Evolutionary conservation across 2,797 vertebrate genomes (phyloP).

Genomic region (Characodon lateralis): DNA sequence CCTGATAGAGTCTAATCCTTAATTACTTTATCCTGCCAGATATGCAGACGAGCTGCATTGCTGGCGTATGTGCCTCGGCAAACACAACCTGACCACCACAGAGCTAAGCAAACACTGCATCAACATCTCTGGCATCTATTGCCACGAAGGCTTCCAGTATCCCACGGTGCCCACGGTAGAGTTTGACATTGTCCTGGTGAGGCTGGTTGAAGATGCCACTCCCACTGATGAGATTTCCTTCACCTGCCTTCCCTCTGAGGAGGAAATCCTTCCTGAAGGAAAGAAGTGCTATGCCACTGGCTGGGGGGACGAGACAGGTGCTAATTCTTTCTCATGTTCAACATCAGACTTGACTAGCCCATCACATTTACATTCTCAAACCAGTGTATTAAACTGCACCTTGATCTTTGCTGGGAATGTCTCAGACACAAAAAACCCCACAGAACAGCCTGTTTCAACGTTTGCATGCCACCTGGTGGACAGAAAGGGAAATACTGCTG

Average conservation of each 20-base stretch:
- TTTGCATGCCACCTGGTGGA: slow-evolving; percentile 63
- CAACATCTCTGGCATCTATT: slow-evolving; percentile 74
- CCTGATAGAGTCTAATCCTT: slow-evolving; percentile 3
- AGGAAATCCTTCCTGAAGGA: slow-evolving; percentile 69
- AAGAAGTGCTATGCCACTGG: slow-evolving; percentile 82
- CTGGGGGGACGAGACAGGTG: slow-evolving; percentile 85
- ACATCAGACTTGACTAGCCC: not conserved
- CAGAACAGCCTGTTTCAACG: not conserved
- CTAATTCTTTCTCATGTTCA: slow-evolving; percentile 15
- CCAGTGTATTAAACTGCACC: not conserved
- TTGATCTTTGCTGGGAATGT: not conserved
- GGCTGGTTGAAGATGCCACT: slow-evolving; percentile 72
- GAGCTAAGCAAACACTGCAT: slow-evolving; percentile 76
- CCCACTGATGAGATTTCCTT: slow-evolving; percentile 69
- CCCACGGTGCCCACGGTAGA: slow-evolving; percentile 81
- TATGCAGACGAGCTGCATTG: slow-evolving; percentile 82
- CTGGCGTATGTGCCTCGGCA: slow-evolving; percentile 84
- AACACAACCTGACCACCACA: slow-evolving; percentile 81
- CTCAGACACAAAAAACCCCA: not conserved
- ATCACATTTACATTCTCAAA: not conserved
- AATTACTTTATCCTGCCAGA: slow-evolving; percentile 53
- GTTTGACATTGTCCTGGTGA: slow-evolving; percentile 82
- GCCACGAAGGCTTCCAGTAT: slow-evolving; percentile 82
- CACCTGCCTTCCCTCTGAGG: slow-evolving; percentile 77
- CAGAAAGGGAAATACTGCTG: slow-evolving; percentile 17